A percentile compares a stretch with the other conserved stretches of the same genome.
phyloP scores from a whole-genome alignment of 2,888 invertebrate species.

The Branchellion lobata region DNA sequence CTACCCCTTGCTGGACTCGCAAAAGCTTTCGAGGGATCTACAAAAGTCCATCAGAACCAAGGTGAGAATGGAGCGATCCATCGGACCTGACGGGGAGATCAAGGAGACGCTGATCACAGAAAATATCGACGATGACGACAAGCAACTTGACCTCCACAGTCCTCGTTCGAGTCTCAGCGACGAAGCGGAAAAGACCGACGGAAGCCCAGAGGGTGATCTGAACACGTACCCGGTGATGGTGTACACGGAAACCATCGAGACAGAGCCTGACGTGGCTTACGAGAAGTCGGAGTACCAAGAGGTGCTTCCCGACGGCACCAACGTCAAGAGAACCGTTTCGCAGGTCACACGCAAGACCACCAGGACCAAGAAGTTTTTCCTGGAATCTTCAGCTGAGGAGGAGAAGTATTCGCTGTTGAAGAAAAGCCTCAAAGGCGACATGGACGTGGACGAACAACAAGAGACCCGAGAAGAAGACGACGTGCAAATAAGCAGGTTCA shows the following conservation, averaged over 20 bases:
- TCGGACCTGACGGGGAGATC: slow-evolving; percentile 51
- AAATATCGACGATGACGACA: slow-evolving; percentile 48
- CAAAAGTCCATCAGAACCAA: neutral
- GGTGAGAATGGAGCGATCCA: slow-evolving; percentile 40
- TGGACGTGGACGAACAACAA: neutral
- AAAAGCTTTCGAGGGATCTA: neutral
- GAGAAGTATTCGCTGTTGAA: slow-evolving; percentile 21
- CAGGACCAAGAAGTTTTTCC: slow-evolving; percentile 51
- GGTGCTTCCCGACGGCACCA: slow-evolving; percentile 52
- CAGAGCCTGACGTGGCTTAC: slow-evolving; percentile 51
- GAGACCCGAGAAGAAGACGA: slow-evolving; percentile 9
- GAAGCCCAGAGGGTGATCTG: slow-evolving; percentile 46
- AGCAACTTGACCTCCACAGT: slow-evolving; percentile 48
- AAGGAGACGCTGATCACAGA: slow-evolving; percentile 51
- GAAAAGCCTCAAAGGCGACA: too few species aligned
- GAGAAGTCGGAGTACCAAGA: slow-evolving; percentile 52
- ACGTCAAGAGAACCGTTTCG: slow-evolving; percentile 54
- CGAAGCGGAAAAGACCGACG: slow-evolving; percentile 41
- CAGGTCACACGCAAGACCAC: slow-evolving; percentile 55
- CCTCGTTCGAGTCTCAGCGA: slow-evolving; percentile 49
- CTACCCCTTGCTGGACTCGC: neutral
- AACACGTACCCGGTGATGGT: slow-evolving; percentile 43
- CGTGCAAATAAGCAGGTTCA: slow-evolving; percentile 38
- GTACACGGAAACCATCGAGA: slow-evolving; percentile 52
- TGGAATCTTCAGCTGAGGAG: slow-evolving; percentile 52